Conservation (phyloP, 1,140 invertebrate genomes). For the Drosophila parvula region DNA sequence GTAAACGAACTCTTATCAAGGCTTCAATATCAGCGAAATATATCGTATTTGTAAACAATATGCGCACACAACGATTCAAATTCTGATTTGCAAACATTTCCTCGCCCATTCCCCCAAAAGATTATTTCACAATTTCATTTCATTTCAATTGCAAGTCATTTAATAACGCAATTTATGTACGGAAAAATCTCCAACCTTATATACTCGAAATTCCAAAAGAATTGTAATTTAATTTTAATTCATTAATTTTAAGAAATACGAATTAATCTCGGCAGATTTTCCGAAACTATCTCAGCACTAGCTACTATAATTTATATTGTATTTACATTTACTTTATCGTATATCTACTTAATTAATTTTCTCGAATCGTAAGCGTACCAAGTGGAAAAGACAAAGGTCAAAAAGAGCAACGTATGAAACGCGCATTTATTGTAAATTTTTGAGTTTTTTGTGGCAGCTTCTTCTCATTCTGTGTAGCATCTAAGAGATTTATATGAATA, state of each 20-base stretch:
- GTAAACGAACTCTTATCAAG: slow-evolving; percentile 27
- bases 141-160: slow-evolving; percentile 60
- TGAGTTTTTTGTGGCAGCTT: slow-evolving; percentile 23
- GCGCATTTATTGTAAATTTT: slow-evolving; percentile 33
- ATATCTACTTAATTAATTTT: slow-evolving; percentile 31
- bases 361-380: slow-evolving; percentile 26
- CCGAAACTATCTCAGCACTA: slow-evolving; percentile 28
- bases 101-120: slow-evolving; percentile 7
- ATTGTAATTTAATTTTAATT: slow-evolving; percentile 47
- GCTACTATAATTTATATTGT: slow-evolving; percentile 36
- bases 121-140: slow-evolving; percentile 22
- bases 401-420: neutral
- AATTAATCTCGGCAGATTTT: slow-evolving; percentile 9
- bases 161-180: slow-evolving; percentile 50
- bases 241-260: slow-evolving; percentile 16
- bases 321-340: slow-evolving; percentile 35
- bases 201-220: slow-evolving; percentile 71
- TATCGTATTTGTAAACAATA: slow-evolving; percentile 25
- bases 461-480: slow-evolving; percentile 32
- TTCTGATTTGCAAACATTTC: slow-evolving; percentile 38
- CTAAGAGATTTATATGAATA: slow-evolving; percentile 62
- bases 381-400: slow-evolving; percentile 24
- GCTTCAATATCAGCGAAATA: slow-evolving; percentile 15
- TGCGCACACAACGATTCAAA: slow-evolving; percentile 22
- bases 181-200: slow-evolving; percentile 28